Conservation (phyloP, 2,113 vertebrate genomes). For the Cynocephalus volans region DNA sequence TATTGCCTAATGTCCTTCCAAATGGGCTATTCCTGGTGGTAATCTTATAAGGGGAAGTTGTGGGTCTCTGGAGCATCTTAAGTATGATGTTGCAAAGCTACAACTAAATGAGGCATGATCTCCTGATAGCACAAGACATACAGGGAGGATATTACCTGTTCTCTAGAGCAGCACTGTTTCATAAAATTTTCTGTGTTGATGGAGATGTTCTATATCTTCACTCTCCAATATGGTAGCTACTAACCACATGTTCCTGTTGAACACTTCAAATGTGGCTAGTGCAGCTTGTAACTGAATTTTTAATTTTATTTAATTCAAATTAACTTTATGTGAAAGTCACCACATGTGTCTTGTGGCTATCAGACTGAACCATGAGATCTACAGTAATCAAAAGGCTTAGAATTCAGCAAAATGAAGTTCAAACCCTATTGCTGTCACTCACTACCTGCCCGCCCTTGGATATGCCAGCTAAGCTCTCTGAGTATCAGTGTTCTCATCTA, state of each 20-base stretch:
- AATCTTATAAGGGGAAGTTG: background rate
- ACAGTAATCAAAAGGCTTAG: background rate
- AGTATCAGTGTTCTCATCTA: background rate
- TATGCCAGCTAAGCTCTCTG: background rate
- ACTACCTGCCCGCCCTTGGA: background rate
- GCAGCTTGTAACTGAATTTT: background rate
- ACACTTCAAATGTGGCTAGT: background rate
- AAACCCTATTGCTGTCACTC: background rate
- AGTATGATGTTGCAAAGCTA: background rate
- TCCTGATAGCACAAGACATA: background rate
- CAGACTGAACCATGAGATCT: background rate
- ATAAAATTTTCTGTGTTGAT: background rate
- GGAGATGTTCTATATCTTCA: rapidly evolving
- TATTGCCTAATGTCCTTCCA: slow-evolving; percentile 40
- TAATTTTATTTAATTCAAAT: background rate
- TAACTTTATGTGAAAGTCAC: background rate
- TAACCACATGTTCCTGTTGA: background rate
- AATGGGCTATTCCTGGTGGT: slow-evolving; percentile 56
- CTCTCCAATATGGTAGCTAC: background rate
- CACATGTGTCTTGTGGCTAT: background rate
- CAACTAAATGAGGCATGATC: background rate
- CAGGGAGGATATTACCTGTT: background rate
- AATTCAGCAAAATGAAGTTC: background rate
- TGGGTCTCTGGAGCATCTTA: slow-evolving; percentile 3
- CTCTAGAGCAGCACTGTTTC: rapidly evolving